Evolutionary conservation across 2,888 invertebrate species (phyloP), one percentile per base, ranked within the genome.

Genomic region (Drosophila greeni): DNA sequence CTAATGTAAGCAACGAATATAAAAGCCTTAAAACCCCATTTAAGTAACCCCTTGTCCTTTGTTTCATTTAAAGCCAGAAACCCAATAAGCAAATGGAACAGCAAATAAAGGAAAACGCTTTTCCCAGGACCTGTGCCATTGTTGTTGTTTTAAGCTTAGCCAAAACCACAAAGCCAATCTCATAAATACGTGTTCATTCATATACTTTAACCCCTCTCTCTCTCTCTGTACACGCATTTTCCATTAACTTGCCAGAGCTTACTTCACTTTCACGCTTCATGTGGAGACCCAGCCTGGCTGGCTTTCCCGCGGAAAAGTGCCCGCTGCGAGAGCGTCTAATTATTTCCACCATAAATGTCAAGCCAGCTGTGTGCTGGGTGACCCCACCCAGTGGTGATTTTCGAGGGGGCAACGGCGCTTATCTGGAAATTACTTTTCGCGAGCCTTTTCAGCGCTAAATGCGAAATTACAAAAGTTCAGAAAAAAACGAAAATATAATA

Each of bases 311-410:
- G 56, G 33, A 24, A 47, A 47, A 31, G 23, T 47, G 33, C 52
- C 47, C 58, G 53, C 65, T 76, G 67, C 45, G 59, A 68, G 74
- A 69, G 70, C 71, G 68, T 77, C 62, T 81, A 83, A 83, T 81
- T 82, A 83, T 73, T 76, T 81, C 66, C 74, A 71, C 67, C 76
- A 81, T 81, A 79, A 81, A 81, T 81, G 82, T 73, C 82, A 78
- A 78, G 66, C 73, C 64, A 65, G 64, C 71, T 77, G 67, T 72
- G 71, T 55, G 47, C 51, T 53, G 57, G 64, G 49, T 47, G 66
- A 66, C 55, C 51, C 39, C 45, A 11, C 47, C 51, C 45, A 26
- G 49, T 43, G 56, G 18, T 37, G 29, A 59, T 57, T 57, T 57
- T 57, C 34, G 37, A 53, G 37, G 29, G 37, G 53, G 34, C 42